phyloP scores from a whole-genome alignment of 2,113 vertebrate genomes.

The Coturnix japonica region DNA sequence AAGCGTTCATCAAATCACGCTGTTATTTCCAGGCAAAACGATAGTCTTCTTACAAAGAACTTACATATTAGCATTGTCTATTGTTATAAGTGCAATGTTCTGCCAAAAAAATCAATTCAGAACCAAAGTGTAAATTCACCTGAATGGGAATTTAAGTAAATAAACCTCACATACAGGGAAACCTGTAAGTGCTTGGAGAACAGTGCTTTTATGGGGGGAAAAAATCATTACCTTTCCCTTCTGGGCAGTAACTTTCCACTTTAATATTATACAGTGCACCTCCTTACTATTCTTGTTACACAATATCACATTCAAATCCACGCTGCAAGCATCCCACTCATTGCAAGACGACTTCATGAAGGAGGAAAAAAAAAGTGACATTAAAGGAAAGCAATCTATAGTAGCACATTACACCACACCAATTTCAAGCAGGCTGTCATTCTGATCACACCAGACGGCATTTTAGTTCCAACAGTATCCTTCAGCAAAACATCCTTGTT shows the following conservation, averaged over 20 bases:
- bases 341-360: neutral
- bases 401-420: slow-evolving; percentile 2
- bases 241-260: slow-evolving; percentile 5
- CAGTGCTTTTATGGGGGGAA: neutral
- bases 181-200: neutral
- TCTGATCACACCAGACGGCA: slow-evolving; percentile 2
- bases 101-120: neutral
- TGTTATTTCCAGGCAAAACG: neutral
- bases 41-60: neutral
- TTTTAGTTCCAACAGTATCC: neutral
- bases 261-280: slow-evolving; percentile 15
- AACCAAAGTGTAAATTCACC: neutral
- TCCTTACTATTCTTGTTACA: slow-evolving; percentile 40
- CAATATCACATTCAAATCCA: slow-evolving; percentile 3
- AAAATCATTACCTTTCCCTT: neutral
- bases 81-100: slow-evolving; percentile 5
- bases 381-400: neutral
- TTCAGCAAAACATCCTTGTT: slow-evolving; percentile 7
- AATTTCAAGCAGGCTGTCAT: slow-evolving; percentile 13
- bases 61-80: neutral
- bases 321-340: slow-evolving; percentile 4
- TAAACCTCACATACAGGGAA: slow-evolving; percentile 14
- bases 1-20: slow-evolving; percentile 44
- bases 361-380: neutral
- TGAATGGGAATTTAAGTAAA: slow-evolving; percentile 18